Percentiles rank a stretch among this genome's conserved stretches.
These are phyloP conservation scores for Microplitis mediator DNA, from an alignment of 1,140 invertebrate genomes.

Conservation along the genomic window DNA sequence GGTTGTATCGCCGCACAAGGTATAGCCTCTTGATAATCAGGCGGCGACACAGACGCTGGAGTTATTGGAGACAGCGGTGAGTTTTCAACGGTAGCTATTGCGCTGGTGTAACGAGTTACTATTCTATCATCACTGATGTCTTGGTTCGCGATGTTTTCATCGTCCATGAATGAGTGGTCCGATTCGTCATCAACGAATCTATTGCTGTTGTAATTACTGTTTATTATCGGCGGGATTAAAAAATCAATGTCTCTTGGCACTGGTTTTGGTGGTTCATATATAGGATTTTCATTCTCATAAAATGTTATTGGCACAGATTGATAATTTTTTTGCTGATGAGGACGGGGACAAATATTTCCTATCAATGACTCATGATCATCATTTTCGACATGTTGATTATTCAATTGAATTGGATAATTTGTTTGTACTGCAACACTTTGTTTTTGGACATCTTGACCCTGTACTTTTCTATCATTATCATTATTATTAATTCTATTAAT, in stretches of 20 bases:
- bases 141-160: conserved; percentile 55
- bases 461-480: neutral
- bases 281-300: conserved; percentile 31
- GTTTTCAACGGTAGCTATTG: conserved; percentile 47
- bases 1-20: neutral
- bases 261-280: conserved; percentile 25
- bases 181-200: conserved; percentile 14
- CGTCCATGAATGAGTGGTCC: conserved; percentile 30
- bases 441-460: neutral
- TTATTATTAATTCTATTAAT: neutral
- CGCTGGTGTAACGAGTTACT: conserved; percentile 54
- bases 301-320: conserved; percentile 7
- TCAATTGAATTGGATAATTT: neutral
- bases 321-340: neutral
- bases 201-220: neutral
- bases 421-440: conserved; percentile 4
- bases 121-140: conserved; percentile 53
- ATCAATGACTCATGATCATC: neutral
- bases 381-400: neutral
- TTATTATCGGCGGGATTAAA: neutral
- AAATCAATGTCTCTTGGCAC: conserved; percentile 3
- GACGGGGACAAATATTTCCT: neutral
- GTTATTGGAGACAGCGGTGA: conserved; percentile 17
- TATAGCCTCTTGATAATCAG: neutral
- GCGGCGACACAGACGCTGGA: neutral